Percentiles rank a stretch among this genome's conserved stretches.
Evolutionary conservation across 1,140 invertebrate species (phyloP).

Genomic region (Propsilocerus akamusi): DNA sequence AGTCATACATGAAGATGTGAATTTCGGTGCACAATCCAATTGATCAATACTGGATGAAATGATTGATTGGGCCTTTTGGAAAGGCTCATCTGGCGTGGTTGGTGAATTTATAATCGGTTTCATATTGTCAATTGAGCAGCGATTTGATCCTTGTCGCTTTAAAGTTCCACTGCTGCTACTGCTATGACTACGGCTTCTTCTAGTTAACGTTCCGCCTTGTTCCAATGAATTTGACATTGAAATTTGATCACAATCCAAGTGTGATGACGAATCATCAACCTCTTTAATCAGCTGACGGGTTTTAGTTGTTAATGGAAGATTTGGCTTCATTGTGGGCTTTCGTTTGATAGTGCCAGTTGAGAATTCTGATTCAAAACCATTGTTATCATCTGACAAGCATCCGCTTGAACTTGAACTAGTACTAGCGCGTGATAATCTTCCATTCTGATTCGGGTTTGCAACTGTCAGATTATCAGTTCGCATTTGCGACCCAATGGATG

Average conservation of each 20-base stretch:
- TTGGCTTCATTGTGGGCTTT: slow-evolving; percentile 75
- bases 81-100: slow-evolving; percentile 19
- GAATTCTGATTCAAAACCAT: slow-evolving; percentile 59
- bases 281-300: slow-evolving; percentile 65
- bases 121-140: slow-evolving; percentile 19
- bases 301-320: slow-evolving; percentile 76
- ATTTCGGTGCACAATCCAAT: neutral
- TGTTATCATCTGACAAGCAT: slow-evolving; percentile 59
- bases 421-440: slow-evolving; percentile 44
- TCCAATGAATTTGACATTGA: slow-evolving; percentile 15
- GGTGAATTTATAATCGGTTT: slow-evolving; percentile 18
- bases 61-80: slow-evolving; percentile 10
- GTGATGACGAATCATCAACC: slow-evolving; percentile 42
- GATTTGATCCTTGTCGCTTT: slow-evolving; percentile 23
- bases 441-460: slow-evolving; percentile 23
- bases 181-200: slow-evolving; percentile 35
- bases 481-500: slow-evolving; percentile 38
- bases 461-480: slow-evolving; percentile 21
- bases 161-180: slow-evolving; percentile 40
- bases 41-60: neutral
- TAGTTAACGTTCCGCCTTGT: slow-evolving; percentile 28
- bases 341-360: slow-evolving; percentile 67
- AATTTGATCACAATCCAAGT: slow-evolving; percentile 19
- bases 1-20: slow-evolving; percentile 16
- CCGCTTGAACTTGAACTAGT: slow-evolving; percentile 57